Base-by-base conservation (phyloP, 2,113 vertebrate genomes). In the Platycercus adscitus region DNA sequence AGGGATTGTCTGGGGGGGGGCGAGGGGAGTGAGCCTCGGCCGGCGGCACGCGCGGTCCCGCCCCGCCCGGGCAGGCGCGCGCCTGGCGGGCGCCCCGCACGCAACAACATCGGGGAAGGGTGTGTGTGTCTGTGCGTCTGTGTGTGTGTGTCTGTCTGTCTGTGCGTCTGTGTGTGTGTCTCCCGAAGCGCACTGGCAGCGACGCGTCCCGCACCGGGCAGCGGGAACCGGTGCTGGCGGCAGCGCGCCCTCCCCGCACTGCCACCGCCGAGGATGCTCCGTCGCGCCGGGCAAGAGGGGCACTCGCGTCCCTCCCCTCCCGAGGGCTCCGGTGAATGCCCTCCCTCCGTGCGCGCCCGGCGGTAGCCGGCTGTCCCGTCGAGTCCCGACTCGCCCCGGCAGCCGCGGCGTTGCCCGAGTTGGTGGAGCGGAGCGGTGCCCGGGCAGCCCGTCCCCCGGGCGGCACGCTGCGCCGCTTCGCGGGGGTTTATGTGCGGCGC, bases 11-110 rank as follows among this genome's bases (percentile, higher is more conserved):
- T n/a, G n/a, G n/a, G 39, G 46, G 53, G 14, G 44, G 10, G 25
- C 52, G 28, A 17, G 28, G 13, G 66, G 31, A 66, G 66, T 80
- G 93, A 93, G 83, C 89, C 88, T 35, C 43, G 4, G 55, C 21
- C 33, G 6, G 11, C 49, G 0, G 1, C 8, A 37, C 49, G 29
- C 50, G n/a, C 2, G 0, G 49, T 23, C 61, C 61, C 19, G 0
- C 71, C 84, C 82, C 49, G 24, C 44, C n/a, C 44, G 63, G 39
- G 26, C 49, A 56, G 64, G 64, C 79, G 50, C 16, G 50, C 50
- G 78, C 33, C 41, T 73, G 69, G 58, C 69, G 39, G 39, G 13
- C 39, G 39, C 33, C 28, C 50, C 41, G 28, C 41, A 20, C 31
- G 4, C 71, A 35, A 5, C n/a, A 33, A 19, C 31, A 21, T 20